Evolutionary conservation across 2,797 vertebrate species (phyloP), one percentile per base, ranked within the genome.

Genomic region (Malacoctenus gilli): DNA sequence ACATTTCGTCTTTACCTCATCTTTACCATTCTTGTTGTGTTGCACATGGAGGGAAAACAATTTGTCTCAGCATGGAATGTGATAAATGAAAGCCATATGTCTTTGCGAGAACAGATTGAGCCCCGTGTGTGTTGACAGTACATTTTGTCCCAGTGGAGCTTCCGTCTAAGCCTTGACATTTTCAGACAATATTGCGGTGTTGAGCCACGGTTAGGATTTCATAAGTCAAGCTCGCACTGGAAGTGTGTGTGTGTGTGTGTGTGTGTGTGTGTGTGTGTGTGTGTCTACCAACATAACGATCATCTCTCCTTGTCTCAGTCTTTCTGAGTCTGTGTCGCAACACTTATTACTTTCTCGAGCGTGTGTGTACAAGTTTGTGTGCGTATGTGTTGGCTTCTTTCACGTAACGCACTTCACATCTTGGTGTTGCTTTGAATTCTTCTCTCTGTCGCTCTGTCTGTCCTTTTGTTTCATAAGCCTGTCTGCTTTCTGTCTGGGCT

Each of bases 171-270:
- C 83, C 77, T 43, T 86, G 87, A 89, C 88, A 90, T 89, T 90
- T 89, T 75, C 79, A 85, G 72, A 81, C 88, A 89, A 88, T 88
- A 89, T 89, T 90, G 85, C 73, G 34, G 69, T 65, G 79, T 77
- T 85, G 79, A 88, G 86, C 83, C 81, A 67, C 74, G 69, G 75
- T 84, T 82, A 73, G 79, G 80, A 78, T 89, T 85, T 87, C 80
- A 85, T 85, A 86, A 89, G 83, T 82, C 84, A 75, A 82, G 55
- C 76, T 76, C 77, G 74, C 79, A 61, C 73, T 52, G 20, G 58
- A 71, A 63, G 64, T 35, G 30, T 28, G 28, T 28, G 64, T 40
- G 52, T 53, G 52, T 32, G 57, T 49, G 50, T 32, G 42, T 41
- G 51, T 35, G 51, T 44, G 51, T 53, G 69, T 55, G 60, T 63